A percentile compares a stretch with the other conserved stretches of the same genome.
Evolutionary conservation across 2,113 vertebrate species (phyloP).

Genomic region (Cyanistes caeruleus): DNA sequence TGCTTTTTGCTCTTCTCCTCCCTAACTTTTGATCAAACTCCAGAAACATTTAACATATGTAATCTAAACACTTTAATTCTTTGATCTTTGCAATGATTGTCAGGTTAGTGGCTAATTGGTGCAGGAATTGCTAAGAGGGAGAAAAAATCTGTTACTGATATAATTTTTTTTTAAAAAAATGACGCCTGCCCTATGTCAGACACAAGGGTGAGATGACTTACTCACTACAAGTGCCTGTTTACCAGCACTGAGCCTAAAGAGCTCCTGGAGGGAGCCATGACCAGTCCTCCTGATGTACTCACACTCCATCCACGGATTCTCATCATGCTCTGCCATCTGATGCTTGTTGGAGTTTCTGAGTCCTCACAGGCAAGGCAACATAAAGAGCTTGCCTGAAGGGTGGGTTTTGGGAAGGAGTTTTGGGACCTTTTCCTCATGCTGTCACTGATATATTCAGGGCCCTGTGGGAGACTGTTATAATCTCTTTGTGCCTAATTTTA

Average conservation of each 20-base stretch:
- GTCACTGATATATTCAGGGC: background rate
- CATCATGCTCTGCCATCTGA: background rate
- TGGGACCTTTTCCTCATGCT: background rate
- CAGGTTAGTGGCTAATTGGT: background rate
- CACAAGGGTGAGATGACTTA: background rate
- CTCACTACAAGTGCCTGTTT: background rate
- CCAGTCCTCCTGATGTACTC: background rate
- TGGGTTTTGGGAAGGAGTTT: background rate
- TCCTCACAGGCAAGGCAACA: background rate
- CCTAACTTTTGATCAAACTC: background rate
- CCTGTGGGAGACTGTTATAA: background rate
- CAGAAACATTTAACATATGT: background rate
- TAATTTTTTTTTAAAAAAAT: background rate
- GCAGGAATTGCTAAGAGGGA: background rate
- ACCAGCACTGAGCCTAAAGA: background rate
- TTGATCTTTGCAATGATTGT: background rate
- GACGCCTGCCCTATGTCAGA: background rate
- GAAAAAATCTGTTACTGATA: background rate
- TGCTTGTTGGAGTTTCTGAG: background rate
- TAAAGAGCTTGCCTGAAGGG: background rate
- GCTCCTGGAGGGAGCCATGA: background rate
- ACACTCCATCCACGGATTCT: fast-evolving
- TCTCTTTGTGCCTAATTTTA: background rate
- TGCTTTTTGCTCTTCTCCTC: background rate
- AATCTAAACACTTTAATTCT: background rate